A percentile compares a stretch with the other conserved stretches of the same genome.
These are phyloP conservation scores for Nothoprocta pentlandii DNA, from an alignment of 2,113 vertebrate species.

Conservation along the genomic window DNA sequence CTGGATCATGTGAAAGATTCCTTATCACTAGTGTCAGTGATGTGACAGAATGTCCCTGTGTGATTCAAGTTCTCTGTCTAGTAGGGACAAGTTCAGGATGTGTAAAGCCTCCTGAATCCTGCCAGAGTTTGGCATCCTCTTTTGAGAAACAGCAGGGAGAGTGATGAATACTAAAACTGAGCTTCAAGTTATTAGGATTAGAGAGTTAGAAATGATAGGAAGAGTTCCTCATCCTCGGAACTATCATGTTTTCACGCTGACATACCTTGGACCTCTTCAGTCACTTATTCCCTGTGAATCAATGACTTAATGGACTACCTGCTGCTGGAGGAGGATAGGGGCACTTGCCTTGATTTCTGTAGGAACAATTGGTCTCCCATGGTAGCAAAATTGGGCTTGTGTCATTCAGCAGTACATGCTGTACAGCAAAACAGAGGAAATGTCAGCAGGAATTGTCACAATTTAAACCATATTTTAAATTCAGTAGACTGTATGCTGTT, in stretches of 20 bases:
- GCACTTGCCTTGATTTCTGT: neutral
- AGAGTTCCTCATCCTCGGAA: neutral
- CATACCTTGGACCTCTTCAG: neutral
- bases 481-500: neutral
- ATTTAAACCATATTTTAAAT: neutral
- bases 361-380: neutral
- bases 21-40: neutral
- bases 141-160: neutral
- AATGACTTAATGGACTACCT: neutral
- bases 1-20: neutral
- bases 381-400: neutral
- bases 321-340: neutral
- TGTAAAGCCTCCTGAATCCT: neutral
- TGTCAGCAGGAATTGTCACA: neutral
- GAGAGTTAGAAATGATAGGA: neutral
- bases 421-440: slow-evolving; percentile 30
- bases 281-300: neutral
- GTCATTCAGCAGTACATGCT: slow-evolving; percentile 8
- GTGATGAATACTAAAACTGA: neutral
- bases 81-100: neutral
- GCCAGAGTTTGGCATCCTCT: neutral
- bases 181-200: neutral
- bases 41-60: neutral
- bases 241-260: neutral
- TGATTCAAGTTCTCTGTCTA: neutral